These are phyloP conservation scores for Ceyx cyanopectus DNA, from an alignment of 2,113 vertebrate species.

Conservation along the genomic window DNA sequence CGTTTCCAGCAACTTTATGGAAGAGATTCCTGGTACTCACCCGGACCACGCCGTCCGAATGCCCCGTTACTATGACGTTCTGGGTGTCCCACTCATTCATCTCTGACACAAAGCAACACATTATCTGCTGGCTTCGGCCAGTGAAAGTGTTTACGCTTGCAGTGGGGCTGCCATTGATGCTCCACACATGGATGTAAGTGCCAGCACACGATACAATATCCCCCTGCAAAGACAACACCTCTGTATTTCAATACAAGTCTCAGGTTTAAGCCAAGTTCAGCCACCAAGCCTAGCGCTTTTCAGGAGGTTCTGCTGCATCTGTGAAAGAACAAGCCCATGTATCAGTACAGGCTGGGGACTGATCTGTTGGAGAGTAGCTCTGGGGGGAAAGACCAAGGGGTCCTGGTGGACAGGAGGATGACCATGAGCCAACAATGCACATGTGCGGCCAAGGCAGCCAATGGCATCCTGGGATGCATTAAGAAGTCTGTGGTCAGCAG, in stretches of 20 bases:
- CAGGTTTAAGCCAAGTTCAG: neutral
- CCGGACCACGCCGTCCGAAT: slow-evolving; percentile 95
- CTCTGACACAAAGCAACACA: slow-evolving; percentile 96
- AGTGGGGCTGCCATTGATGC: slow-evolving; percentile 95
- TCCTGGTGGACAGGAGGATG: too few relatives aligned
- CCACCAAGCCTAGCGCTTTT: neutral
- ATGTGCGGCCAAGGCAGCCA: too few relatives aligned
- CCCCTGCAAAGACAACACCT: slow-evolving; percentile 78
- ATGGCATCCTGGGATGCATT: too few relatives aligned
- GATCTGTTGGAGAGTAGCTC: too few relatives aligned
- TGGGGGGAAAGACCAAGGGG: too few relatives aligned
- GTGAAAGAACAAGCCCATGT: too few relatives aligned
- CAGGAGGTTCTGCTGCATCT: neutral
- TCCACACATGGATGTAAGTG: slow-evolving; percentile 96
- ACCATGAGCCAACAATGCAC: too few relatives aligned
- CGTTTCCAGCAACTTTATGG: too few relatives aligned
- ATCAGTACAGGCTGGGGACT: too few relatives aligned
- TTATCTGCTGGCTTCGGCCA: slow-evolving; percentile 93
- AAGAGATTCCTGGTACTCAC: slow-evolving; percentile 69
- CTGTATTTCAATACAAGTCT: neutral
- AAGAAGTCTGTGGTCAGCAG: too few relatives aligned
- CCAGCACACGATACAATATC: slow-evolving; percentile 96
- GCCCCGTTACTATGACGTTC: slow-evolving; percentile 96
- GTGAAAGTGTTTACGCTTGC: slow-evolving; percentile 98
- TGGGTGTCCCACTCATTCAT: slow-evolving; percentile 99